Evolutionary conservation across 2,888 invertebrate species (phyloP).

Genomic region (Heliconius ethilla): DNA sequence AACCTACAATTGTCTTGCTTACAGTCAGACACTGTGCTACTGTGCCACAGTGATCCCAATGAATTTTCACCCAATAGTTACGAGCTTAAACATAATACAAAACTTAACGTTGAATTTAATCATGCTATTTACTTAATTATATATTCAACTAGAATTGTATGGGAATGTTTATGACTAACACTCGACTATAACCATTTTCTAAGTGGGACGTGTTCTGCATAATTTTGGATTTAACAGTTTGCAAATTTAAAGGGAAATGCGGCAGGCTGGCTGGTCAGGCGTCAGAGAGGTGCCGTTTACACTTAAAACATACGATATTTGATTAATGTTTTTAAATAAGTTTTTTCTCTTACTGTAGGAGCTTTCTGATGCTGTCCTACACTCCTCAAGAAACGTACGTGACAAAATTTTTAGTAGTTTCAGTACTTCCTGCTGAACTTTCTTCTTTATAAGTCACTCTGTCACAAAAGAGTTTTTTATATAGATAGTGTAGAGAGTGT

Average conservation of each 20-base stretch:
- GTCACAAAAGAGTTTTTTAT: too few relatives aligned
- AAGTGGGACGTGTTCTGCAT: constrained; percentile 30
- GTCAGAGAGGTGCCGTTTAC: neutral
- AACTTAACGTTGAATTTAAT: neutral
- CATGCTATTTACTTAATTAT: neutral
- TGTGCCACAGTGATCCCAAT: too few relatives aligned
- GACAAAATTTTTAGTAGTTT: too few relatives aligned
- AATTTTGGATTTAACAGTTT: constrained; percentile 27
- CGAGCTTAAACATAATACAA: neutral
- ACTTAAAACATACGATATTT: neutral
- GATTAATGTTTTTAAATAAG: neutral
- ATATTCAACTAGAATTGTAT: constrained; percentile 8
- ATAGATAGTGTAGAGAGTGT: too few relatives aligned
- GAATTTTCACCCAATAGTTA: neutral
- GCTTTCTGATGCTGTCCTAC: too few relatives aligned
- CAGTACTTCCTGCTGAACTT: too few relatives aligned
- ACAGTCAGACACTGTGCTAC: too few relatives aligned
- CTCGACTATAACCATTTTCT: constrained; percentile 24
- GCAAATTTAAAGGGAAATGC: constrained; percentile 28
- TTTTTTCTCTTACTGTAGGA: too few relatives aligned
- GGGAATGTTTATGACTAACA: constrained; percentile 19
- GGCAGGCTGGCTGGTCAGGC: constrained; percentile 18
- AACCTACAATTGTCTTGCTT: too few relatives aligned
- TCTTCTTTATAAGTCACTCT: too few relatives aligned
- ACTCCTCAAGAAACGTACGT: too few relatives aligned